Conservation (phyloP, 2,797 vertebrate species). For the Typhlichthys eigenmanni region DNA sequence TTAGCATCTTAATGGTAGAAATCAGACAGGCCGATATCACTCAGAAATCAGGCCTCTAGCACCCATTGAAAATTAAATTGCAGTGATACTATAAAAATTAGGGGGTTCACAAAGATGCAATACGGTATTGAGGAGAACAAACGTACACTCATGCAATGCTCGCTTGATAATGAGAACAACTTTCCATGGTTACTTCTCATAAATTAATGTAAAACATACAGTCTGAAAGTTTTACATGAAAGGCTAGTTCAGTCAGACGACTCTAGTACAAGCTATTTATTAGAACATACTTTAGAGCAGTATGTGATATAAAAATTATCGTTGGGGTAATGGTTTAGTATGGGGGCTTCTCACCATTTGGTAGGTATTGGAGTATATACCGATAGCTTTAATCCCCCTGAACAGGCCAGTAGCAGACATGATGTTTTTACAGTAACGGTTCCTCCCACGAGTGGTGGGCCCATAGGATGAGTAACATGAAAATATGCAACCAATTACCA, state of each 20-base stretch:
- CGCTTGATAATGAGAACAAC: slow-evolving; percentile 42
- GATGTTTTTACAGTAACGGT: neutral
- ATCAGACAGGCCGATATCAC: slow-evolving; percentile 48
- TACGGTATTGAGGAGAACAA: slow-evolving; percentile 30
- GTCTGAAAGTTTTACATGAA: slow-evolving; percentile 14
- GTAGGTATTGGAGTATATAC: neutral
- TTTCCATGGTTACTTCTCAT: slow-evolving; percentile 43
- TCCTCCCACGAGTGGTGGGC: no score
- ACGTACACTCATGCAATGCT: slow-evolving; percentile 25
- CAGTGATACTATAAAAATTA: slow-evolving; percentile 40
- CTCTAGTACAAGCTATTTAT: no score
- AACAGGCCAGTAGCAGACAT: neutral
- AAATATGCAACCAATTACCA: neutral
- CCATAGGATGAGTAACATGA: neutral
- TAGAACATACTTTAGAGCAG: no score
- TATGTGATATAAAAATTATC: no score
- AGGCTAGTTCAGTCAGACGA: neutral
- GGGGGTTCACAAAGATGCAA: slow-evolving; percentile 27
- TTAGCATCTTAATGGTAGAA: slow-evolving; percentile 53
- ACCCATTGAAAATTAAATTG: slow-evolving; percentile 45
- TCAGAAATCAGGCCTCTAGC: slow-evolving; percentile 29
- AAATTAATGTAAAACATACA: slow-evolving; percentile 9
- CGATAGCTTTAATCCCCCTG: neutral
- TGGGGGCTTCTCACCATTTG: no score
- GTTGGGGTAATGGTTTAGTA: no score